These are phyloP conservation scores for Teleogryllus oceanicus DNA, from an alignment of 2,888 invertebrate species.

Conservation along the genomic window DNA sequence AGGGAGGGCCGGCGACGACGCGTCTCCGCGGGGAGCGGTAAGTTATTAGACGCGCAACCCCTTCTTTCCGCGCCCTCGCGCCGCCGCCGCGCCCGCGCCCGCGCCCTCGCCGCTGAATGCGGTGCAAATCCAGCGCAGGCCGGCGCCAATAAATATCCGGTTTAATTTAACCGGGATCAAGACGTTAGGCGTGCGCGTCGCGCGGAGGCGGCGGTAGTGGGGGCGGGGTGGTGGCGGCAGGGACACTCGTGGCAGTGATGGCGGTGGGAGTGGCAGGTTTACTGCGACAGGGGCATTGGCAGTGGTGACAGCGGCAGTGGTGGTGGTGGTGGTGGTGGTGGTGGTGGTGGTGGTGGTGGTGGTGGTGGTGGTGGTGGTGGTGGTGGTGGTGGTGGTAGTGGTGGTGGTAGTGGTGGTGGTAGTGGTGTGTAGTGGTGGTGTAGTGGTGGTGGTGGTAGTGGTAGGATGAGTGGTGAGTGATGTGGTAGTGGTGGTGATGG, in stretches of 20 bases:
- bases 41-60: neutral
- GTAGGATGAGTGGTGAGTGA: neutral
- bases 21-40: neutral
- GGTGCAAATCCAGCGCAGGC: constrained; percentile 9
- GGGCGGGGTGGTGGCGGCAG: neutral
- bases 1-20: neutral
- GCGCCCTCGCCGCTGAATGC: neutral
- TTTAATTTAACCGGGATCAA: constrained; percentile 18
- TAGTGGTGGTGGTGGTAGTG: neutral
- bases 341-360: no score
- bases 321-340: no score
- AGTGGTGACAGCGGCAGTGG: no score
- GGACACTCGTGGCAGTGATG: neutral
- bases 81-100: neutral
- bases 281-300: no score
- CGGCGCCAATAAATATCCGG: neutral
- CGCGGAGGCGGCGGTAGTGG: neutral
- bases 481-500: neutral
- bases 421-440: neutral
- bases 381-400: no score
- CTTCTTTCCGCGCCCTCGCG: neutral
- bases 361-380: no score
- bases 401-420: no score
- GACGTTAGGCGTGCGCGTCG: neutral
- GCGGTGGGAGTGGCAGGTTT: no score